Conservation (phyloP, 2,888 invertebrate species). For the Eurois occulta region DNA sequence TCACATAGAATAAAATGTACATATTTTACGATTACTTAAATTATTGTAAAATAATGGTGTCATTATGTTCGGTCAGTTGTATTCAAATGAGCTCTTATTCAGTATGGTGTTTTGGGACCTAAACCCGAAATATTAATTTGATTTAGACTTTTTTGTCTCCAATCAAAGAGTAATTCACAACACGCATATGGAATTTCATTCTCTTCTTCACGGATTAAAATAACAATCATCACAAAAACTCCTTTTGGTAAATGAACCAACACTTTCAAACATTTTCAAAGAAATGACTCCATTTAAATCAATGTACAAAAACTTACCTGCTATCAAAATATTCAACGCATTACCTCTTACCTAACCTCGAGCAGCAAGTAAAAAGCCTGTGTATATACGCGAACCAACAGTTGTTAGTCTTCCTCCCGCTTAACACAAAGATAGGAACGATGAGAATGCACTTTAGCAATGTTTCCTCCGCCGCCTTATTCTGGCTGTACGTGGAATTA, state of each 20-base stretch:
- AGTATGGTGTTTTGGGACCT: background rate
- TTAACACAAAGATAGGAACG: conserved; percentile 70
- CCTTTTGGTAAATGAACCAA: background rate
- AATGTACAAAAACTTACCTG: background rate
- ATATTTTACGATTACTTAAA: no score
- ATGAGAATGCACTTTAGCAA: conserved; percentile 72
- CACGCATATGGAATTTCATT: background rate
- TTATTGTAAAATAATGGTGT: no score
- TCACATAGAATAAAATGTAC: background rate
- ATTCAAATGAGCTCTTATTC: background rate
- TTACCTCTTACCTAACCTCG: conserved; percentile 26
- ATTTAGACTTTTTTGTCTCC: background rate
- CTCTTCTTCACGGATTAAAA: background rate
- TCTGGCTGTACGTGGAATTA: conserved; percentile 50
- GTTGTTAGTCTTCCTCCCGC: conserved; percentile 67
- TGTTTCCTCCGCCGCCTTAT: conserved; percentile 66
- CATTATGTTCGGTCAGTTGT: background rate
- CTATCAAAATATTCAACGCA: conserved; percentile 15
- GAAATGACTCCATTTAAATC: background rate
- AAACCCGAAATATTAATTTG: background rate
- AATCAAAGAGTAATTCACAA: background rate
- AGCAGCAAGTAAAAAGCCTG: conserved; percentile 52
- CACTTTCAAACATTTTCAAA: no score
- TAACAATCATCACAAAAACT: background rate
- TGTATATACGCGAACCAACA: conserved; percentile 63